Percentiles rank a stretch among this genome's conserved stretches.
Conservation (phyloP, 2,797 vertebrate species). For the Pseudochirops corinnae region DNA sequence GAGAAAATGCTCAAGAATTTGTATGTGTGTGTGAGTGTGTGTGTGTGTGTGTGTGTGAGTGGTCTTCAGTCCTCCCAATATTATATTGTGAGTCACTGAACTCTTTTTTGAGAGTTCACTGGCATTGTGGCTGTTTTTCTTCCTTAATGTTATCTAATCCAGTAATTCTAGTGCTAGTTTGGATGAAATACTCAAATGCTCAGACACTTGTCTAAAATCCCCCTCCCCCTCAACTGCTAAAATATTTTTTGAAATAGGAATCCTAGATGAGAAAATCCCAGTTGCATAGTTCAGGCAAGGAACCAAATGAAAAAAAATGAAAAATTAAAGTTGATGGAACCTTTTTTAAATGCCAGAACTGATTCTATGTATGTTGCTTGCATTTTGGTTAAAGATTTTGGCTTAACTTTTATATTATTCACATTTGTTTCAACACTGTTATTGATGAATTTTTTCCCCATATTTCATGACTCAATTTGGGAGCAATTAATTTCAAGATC, state of each 20-base stretch:
- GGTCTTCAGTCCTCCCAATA: not conserved
- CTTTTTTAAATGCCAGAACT: not conserved
- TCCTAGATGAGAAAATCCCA: not conserved
- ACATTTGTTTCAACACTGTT: slow-evolving; percentile 28
- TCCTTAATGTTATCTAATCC: not conserved
- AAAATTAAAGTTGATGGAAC: slow-evolving; percentile 12
- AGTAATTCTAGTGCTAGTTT: not conserved
- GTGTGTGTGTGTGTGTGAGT: not conserved
- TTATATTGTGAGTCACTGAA: not conserved
- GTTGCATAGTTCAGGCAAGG: not conserved
- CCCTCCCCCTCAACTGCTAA: not conserved
- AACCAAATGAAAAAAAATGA: not conserved
- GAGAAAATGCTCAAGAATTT: not conserved
- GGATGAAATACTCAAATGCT: not conserved
- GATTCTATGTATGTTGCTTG: not conserved
- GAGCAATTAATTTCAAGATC: slow-evolving; percentile 46
- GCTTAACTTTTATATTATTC: not conserved
- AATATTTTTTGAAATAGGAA: not conserved
- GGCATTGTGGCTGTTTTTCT: not conserved
- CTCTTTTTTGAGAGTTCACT: not conserved
- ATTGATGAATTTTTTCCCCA: not conserved
- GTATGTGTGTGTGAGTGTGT: not conserved
- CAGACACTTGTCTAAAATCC: not conserved
- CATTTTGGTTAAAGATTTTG: not conserved
- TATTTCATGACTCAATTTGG: not conserved